Evolutionary conservation across 2,113 vertebrate genomes (phyloP), one percentile per base, ranked within the genome.

Genomic region (Alethe diademata): DNA sequence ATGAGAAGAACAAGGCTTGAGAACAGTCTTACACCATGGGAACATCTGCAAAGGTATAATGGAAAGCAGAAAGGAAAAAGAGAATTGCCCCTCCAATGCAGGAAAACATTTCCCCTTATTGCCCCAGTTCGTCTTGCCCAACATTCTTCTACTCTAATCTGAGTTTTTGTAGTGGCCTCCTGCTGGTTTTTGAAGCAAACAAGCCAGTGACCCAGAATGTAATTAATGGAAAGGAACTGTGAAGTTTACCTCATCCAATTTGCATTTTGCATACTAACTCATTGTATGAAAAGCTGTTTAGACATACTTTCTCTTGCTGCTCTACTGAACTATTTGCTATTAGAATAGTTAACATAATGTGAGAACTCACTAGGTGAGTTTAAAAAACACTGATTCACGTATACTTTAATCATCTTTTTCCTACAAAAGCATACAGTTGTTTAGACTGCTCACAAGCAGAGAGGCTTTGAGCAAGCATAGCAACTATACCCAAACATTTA

Each of bases 151-250:
- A 17, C 47, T 62, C 40, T 81, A 82, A 69, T 83, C 31, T 5
- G 11, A 71, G 45, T 13, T 95, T 82, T 73, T 73, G 33, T n/a
- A 75, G 48, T 12, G 40, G 38, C 57, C 71, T 87, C 73, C 58
- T 22, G 8, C 48, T 83, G 65, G 9, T 13, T 87, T 79, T 54
- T 75, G 45, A 81, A 88, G 62, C 35, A 81, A 79, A 87, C 7
- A 67, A 94, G 53, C 61, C 75, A 85, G 11, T 73, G 82, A 94
- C 62, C 82, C 60, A 20, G 42, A 88, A 95, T 29, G 47, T 40
- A 96, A 96, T 88, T 61, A 92, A 45, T 50, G 40, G 25, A 87
- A 92, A 88, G 42, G 58, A 90, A 85, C n/a, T 56, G 31, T 43
- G 45, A 13, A 43, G 86, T 84, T 91, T 83, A 85, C 78, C 51